Evolutionary conservation across 2,113 vertebrate species (phyloP).

Genomic region (Istiophorus platypterus): DNA sequence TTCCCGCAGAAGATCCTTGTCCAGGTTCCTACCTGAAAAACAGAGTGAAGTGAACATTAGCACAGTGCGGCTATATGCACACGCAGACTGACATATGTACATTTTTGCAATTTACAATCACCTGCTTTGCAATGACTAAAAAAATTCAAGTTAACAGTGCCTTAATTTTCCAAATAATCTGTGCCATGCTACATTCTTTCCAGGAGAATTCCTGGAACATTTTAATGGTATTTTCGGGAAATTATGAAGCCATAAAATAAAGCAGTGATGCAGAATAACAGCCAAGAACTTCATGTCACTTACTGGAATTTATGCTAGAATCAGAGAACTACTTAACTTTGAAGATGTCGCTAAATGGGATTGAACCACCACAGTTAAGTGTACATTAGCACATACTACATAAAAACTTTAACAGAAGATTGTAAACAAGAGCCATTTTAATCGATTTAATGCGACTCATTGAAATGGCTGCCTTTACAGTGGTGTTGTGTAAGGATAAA

Average conservation of each 20-base stretch:
- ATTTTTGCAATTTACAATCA: background rate
- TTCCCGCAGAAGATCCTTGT: conserved; percentile 89
- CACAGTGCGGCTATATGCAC: background rate
- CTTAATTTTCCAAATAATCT: background rate
- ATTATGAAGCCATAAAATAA: background rate
- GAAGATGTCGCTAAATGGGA: background rate
- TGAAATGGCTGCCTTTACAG: background rate
- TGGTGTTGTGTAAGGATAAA: background rate
- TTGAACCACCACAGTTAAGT: background rate
- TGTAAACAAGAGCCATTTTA: background rate
- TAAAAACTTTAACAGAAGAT: background rate
- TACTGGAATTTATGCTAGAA: background rate
- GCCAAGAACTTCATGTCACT: background rate
- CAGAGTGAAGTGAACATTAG: background rate
- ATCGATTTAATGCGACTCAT: background rate
- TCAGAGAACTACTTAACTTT: background rate
- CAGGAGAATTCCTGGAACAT: too few species aligned
- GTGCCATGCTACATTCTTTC: too few species aligned
- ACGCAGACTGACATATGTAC: background rate
- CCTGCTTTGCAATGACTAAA: background rate
- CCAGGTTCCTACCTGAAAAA: conserved; percentile 90
- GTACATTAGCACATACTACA: background rate
- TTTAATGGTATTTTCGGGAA: too few species aligned
- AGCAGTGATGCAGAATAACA: background rate
- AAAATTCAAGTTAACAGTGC: background rate